Evolutionary conservation across 2,113 vertebrate species (phyloP).

Genomic region (Hyla sarda): DNA sequence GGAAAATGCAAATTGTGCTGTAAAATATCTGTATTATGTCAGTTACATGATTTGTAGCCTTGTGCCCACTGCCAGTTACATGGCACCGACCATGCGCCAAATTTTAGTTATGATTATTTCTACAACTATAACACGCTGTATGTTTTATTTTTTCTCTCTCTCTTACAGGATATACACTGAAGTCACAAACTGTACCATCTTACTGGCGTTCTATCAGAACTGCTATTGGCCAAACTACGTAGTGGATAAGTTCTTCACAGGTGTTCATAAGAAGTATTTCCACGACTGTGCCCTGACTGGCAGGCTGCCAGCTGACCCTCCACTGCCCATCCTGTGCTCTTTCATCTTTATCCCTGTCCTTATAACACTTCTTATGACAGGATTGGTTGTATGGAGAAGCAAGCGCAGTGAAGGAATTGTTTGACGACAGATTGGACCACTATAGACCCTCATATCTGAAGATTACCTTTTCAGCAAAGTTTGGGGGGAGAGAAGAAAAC

Average conservation of each 20-base stretch:
- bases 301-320: slow-evolving; percentile 82
- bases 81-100: neutral
- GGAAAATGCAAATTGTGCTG: too few species aligned
- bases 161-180: slow-evolving; percentile 79
- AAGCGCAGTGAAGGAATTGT: slow-evolving; percentile 87
- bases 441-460: neutral
- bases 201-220: slow-evolving; percentile 75
- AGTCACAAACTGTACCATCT: slow-evolving; percentile 87
- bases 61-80: neutral
- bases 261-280: slow-evolving; percentile 87
- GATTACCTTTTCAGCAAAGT: neutral
- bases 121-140: neutral
- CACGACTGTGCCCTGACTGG: slow-evolving; percentile 82
- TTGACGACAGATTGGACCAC: slow-evolving; percentile 59
- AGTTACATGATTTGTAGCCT: neutral
- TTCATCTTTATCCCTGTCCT: slow-evolving; percentile 86
- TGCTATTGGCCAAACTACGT: slow-evolving; percentile 91
- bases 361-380: slow-evolving; percentile 87
- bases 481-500: slow-evolving; percentile 11
- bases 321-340: slow-evolving; percentile 83
- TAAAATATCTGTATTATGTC: neutral
- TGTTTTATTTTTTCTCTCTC: neutral
- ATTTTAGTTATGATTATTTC: neutral
- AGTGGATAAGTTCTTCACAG: slow-evolving; percentile 90
- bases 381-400: slow-evolving; percentile 91